Base-by-base conservation (phyloP, 2,797 vertebrate species). In the Sternarchorhynchus goeldii region DNA sequence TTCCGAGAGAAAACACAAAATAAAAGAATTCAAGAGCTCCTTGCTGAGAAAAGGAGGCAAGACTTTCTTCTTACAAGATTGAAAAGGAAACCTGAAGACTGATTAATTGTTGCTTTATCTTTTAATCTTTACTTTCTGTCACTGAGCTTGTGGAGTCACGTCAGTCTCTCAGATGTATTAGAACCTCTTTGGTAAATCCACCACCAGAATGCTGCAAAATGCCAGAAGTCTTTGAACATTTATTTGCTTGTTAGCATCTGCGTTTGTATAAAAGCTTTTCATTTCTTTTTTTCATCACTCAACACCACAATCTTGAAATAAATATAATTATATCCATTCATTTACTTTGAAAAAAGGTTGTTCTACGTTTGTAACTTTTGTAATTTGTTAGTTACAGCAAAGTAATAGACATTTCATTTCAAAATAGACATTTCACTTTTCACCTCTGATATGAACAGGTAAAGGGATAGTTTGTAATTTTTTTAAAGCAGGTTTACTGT, bases 1-100 rank as follows among this genome's bases (percentile, higher is more conserved):
- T 87, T 89, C 0, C 91, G 91, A 0, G 96, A 98, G 89, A 94
- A 91, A 90, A 99, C 95, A 2, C 95, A 93, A 82, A 98, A 98
- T 92, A 95, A 94, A 89, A 92, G 96, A 73, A 98, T 99, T 88
- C 96, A 98, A 81, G 91, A 97, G 90, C 93, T 99, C 78, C 93
- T 99, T 34, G 94, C 94, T 0, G 95, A 96, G 85, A 96, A 93
- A 83, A 90, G 93, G 5, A 93, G 88, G 65, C 92, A 83, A 84
- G 93, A 89, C 25, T 72, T 88, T 17, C 57, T 87, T 60, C 62
- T 87, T 63, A 88, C 63, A 82, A 82, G 77, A 69, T n/a, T 82
- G 3, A 85, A 66, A 77, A 71, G 83, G 69, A 86, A 85, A 76
- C 77, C 53, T 32, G 69, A 64, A 57, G 59, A 86, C 72, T 85